Percentiles rank a stretch among this genome's conserved stretches.
These are phyloP conservation scores for Myiothlypis coronata DNA, from an alignment of 2,797 vertebrate genomes.

Conservation along the genomic window DNA sequence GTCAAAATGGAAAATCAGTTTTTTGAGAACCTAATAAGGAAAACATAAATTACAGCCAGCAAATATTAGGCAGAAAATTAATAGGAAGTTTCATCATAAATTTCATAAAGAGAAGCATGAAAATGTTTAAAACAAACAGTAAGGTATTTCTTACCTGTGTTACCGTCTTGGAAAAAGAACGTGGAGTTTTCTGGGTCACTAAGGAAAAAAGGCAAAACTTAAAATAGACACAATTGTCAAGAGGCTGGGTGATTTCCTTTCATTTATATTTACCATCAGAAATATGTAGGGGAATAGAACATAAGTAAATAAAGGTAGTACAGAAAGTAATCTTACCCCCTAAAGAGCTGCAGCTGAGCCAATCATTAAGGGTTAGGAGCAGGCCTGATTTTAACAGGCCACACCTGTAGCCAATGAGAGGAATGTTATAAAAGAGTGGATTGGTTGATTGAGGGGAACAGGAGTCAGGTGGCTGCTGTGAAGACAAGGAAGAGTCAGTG, in stretches of 20 bases:
- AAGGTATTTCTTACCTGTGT: neutral
- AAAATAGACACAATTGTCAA: neutral
- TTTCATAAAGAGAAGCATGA: neutral
- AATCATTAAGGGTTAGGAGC: no score
- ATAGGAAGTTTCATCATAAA: neutral
- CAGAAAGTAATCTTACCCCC: no score
- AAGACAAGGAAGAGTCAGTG: no score
- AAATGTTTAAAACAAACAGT: neutral
- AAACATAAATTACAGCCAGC: neutral
- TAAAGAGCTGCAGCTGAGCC: no score
- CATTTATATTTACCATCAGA: neutral
- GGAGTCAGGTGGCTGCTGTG: no score
- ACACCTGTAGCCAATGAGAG: no score
- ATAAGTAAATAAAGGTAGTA: no score
- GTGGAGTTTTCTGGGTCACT: neutral
- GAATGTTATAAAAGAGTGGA: no score
- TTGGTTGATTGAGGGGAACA: no score
- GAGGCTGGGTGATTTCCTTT: neutral
- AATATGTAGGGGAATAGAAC: neutral
- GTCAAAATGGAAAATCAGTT: neutral
- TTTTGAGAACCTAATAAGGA: neutral
- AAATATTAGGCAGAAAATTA: neutral
- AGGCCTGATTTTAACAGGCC: no score
- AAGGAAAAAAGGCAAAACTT: neutral
- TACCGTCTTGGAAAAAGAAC: neutral